Conservation (phyloP, 1,140 invertebrate genomes). For the Gryllus bimaculatus region DNA sequence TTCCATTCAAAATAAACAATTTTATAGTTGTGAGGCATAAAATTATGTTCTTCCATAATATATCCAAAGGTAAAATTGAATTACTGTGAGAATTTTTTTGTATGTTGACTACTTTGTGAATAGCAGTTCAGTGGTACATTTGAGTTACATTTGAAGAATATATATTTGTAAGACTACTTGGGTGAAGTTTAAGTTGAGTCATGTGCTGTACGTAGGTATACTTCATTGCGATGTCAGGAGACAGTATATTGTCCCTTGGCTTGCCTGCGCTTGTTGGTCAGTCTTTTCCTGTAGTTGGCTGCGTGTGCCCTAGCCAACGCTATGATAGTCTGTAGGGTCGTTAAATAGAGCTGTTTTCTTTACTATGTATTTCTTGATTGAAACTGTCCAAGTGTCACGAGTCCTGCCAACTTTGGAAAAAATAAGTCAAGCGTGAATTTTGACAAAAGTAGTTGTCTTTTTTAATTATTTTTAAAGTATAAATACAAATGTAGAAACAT, state of each 20-base stretch:
- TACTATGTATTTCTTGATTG: constrained; percentile 7
- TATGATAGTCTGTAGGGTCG: constrained; percentile 6
- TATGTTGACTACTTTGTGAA: neutral
- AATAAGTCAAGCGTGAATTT: constrained; percentile 9
- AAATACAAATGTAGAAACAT: neutral
- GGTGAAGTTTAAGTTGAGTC: neutral
- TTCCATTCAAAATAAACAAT: neutral
- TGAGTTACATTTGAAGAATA: neutral
- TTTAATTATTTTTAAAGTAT: constrained; percentile 8
- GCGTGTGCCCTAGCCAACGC: neutral
- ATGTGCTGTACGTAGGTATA: neutral
- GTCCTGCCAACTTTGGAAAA: constrained; percentile 10
- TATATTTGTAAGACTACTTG: neutral
- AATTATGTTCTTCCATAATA: too few species aligned
- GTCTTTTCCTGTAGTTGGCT: constrained; percentile 3
- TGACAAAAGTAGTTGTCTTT: constrained; percentile 10
- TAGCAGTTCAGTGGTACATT: neutral
- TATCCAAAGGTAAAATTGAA: too few species aligned
- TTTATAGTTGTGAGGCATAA: too few species aligned
- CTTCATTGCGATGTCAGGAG: neutral
- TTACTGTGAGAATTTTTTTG: too few species aligned
- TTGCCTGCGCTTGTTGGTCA: neutral
- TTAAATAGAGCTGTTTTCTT: neutral
- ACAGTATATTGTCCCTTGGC: neutral
- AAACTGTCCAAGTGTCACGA: constrained; percentile 13